Percentiles rank a stretch among this genome's conserved stretches.
phyloP scores from a whole-genome alignment of 53 echinoderm and acorn worm species.

The Crossaster papposus region DNA sequence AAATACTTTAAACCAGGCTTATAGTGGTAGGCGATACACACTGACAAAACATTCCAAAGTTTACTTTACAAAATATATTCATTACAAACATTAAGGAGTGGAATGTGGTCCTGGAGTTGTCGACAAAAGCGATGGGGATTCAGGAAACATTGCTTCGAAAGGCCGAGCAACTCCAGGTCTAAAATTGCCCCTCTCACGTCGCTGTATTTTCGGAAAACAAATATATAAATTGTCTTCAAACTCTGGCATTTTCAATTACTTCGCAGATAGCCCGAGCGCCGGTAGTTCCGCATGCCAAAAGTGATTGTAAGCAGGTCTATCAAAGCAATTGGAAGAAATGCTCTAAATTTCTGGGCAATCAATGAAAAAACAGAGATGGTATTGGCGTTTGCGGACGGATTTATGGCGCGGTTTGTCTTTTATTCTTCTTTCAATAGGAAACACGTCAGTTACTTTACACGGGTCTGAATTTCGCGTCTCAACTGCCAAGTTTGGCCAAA shows the following conservation, averaged over 20 bases:
- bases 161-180: neutral
- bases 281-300: neutral
- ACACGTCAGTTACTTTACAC: neutral
- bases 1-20: too few species aligned
- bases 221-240: constrained; percentile 33
- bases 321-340: constrained; percentile 1
- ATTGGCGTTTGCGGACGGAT: constrained; percentile 8
- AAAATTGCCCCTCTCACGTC: neutral
- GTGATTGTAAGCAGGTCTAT: neutral
- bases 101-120: neutral
- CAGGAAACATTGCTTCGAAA: neutral
- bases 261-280: constrained; percentile 2
- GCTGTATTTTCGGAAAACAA: constrained; percentile 27
- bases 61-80: neutral
- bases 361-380: neutral
- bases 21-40: neutral
- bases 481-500: neutral
- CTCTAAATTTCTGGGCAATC: constrained; percentile 9
- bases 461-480: neutral
- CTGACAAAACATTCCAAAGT: neutral
- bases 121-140: neutral
- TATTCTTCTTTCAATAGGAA: neutral
- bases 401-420: constrained; percentile 16
- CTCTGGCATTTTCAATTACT: constrained; percentile 34
- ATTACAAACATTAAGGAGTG: neutral